Percentiles rank a stretch among this genome's conserved stretches.
Evolutionary conservation across 37 sponge, comb jelly and placozoan genomes (phyloP).

Genomic region (Aplysina aerophoba): DNA sequence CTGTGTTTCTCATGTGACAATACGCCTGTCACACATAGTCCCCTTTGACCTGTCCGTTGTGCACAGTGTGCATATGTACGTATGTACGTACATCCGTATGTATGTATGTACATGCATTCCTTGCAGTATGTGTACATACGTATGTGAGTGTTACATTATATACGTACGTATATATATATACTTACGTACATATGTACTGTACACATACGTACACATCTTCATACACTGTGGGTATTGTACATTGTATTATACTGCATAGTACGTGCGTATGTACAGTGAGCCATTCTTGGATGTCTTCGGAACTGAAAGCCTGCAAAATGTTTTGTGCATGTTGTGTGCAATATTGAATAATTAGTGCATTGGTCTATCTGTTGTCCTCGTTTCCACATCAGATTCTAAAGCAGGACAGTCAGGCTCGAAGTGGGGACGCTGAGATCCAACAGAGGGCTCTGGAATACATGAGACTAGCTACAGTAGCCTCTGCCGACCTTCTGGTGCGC

Average conservation of each 20-base stretch:
- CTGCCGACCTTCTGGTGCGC: conserved; percentile 81
- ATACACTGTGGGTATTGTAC: not conserved
- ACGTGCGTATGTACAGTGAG: not conserved
- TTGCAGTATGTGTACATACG: too few relatives aligned
- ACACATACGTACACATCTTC: not conserved
- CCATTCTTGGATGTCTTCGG: not conserved
- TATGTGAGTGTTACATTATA: too few relatives aligned
- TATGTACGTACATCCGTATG: conserved; percentile 3
- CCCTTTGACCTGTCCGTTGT: too few relatives aligned
- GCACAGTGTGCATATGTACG: not conserved
- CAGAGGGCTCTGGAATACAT: conserved; percentile 92
- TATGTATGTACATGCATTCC: not conserved
- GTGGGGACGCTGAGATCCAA: conserved; percentile 87
- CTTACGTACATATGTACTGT: not conserved
- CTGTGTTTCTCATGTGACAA: too few relatives aligned
- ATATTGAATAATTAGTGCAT: too few relatives aligned
- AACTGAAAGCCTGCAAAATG: too few relatives aligned
- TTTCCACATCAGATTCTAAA: conserved; percentile 50
- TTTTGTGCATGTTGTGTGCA: too few relatives aligned
- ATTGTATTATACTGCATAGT: not conserved
- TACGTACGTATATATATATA: not conserved
- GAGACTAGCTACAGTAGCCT: conserved; percentile 72
- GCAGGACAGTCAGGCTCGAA: conserved; percentile 75
- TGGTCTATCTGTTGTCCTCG: not conserved
- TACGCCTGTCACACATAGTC: too few relatives aligned